Evolutionary conservation across 2,888 invertebrate species (phyloP), one percentile per base, ranked within the genome.

Genomic region (Cordilura impudica): DNA sequence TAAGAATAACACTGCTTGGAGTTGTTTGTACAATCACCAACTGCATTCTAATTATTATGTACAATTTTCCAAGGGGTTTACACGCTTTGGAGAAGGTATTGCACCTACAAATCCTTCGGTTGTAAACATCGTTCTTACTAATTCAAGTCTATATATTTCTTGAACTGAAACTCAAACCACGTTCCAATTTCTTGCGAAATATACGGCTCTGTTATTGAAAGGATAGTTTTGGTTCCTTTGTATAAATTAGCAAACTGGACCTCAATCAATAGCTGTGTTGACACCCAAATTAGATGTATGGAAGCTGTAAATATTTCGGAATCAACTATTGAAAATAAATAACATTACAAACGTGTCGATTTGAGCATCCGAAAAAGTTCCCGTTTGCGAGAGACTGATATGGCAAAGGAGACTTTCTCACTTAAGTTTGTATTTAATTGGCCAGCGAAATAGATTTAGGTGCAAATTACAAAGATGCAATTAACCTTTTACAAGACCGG

Each of bases 1-100:
- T 12, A 1, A 47, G 7, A 49, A 47, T 16, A 47, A 49, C n/a
- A 26, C n/a, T n/a, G 47, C 63, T 10, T 47, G 63, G 2, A 10
- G 12, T 4, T n/a, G 12, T n/a, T 21, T 61, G 7, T 61, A 26
- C n/a, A 14, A 61, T 61, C 60, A 56, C 10, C 56, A 56, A 56
- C 2, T 56, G 2, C 16, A 5, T 6, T 2, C 14, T 14, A 49
- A 21, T 21, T 56, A 26, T 29, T 56, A 56, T 29, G 14, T 56
- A 12, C 16, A 56, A 3, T 29, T 29, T 29, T 12, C 56, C 10
- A 4, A n/a, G 2, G 14, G 16, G 4, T 18, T 4, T 14, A 56
- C 56, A 3, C n/a, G 56, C 12, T 31, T 12, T 16, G 2, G 21
- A 12, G 29, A 56, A 39, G 12, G 6, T 10, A 2, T n/a, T 39